Percentiles rank a stretch among this genome's conserved stretches.
These are phyloP conservation scores for Morinoia aosen DNA, from an alignment of 2,888 invertebrate species.

Conservation along the genomic window DNA sequence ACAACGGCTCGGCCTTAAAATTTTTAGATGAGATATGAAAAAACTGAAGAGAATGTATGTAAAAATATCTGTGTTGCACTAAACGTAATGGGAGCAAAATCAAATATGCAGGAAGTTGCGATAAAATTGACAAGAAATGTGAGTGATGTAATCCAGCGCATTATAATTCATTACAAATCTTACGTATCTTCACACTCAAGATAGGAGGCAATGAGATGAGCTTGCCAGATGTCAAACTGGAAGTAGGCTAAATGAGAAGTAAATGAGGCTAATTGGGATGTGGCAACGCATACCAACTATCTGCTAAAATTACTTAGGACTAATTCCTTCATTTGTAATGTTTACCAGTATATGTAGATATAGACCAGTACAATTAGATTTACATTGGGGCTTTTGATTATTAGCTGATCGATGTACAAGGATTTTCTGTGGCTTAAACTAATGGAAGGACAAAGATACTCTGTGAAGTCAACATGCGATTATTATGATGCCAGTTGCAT, in stretches of 20 bases:
- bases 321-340: too few relatives aligned
- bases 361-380: not conserved
- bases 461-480: not conserved
- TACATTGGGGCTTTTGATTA: not conserved
- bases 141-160: not conserved
- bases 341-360: not conserved
- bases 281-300: not conserved
- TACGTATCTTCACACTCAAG: not conserved
- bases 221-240: not conserved
- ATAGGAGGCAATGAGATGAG: not conserved
- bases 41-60: not conserved
- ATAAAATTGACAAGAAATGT: not conserved
- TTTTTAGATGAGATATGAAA: not conserved
- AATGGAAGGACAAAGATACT: not conserved
- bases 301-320: not conserved
- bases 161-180: not conserved
- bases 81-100: not conserved
- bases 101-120: not conserved
- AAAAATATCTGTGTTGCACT: not conserved
- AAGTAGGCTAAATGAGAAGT: not conserved
- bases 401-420: not conserved
- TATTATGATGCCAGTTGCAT: not conserved
- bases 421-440: not conserved
- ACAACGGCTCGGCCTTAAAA: not conserved
- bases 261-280: not conserved